Evolutionary conservation across 2,888 invertebrate species (phyloP).

Genomic region (Agrotis clavis): DNA sequence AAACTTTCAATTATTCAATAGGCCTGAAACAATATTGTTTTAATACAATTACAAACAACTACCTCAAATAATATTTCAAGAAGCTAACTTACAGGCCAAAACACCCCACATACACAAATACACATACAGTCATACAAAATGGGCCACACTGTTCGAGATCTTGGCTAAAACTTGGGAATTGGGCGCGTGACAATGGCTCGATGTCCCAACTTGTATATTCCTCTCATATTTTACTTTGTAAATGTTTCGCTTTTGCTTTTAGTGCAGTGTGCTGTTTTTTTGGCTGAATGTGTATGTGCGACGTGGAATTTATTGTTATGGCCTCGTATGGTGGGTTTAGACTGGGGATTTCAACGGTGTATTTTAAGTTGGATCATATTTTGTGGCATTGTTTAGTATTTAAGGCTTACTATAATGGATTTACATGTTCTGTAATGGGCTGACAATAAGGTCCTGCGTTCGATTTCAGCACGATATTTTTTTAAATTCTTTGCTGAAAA

Average conservation of each 20-base stretch:
- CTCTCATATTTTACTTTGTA: constrained; percentile 64
- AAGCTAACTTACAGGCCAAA: not conserved
- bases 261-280: constrained; percentile 41
- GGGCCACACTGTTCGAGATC: constrained; percentile 47
- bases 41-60: not conserved
- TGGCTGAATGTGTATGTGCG: constrained; percentile 7
- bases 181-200: constrained; percentile 73
- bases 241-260: constrained; percentile 60
- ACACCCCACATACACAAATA: constrained; percentile 11
- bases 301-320: constrained; percentile 34
- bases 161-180: constrained; percentile 66
- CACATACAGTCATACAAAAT: constrained; percentile 35
- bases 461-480: no score
- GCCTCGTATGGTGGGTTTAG: constrained; percentile 12
- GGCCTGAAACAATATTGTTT: no score
- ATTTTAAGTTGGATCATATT: constrained; percentile 1
- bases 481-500: no score
- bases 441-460: no score
- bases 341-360: not conserved
- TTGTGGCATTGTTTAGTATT: not conserved
- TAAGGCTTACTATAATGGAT: not conserved
- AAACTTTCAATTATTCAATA: no score
- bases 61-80: constrained; percentile 12
- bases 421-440: no score
- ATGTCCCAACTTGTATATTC: constrained; percentile 46